A percentile compares a stretch with the other conserved stretches of the same genome.
These are phyloP conservation scores for Thunnus albacares DNA, from an alignment of 2,797 vertebrate species.

Conservation along the genomic window DNA sequence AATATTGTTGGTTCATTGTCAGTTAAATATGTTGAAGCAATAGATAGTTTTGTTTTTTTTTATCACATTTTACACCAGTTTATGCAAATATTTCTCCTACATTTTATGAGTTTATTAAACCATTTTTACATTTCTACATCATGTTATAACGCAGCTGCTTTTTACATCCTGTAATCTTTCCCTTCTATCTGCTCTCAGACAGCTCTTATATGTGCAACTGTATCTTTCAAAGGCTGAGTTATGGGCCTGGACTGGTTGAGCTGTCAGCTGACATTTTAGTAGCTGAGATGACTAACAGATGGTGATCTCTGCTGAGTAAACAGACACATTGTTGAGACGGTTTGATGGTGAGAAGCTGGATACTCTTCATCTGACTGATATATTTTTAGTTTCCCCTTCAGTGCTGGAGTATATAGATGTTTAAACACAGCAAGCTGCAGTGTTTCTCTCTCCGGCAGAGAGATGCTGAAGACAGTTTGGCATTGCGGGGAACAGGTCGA, in stretches of 20 bases:
- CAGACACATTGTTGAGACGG: background rate
- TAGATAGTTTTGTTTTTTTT: no score
- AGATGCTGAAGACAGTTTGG: background rate
- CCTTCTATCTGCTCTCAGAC: background rate
- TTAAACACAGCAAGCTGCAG: background rate
- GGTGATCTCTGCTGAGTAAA: background rate
- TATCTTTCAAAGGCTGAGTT: background rate
- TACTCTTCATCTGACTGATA: background rate
- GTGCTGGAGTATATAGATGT: background rate
- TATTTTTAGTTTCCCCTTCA: background rate
- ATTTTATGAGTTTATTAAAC: background rate
- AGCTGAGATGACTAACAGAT: background rate
- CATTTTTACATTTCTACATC: background rate
- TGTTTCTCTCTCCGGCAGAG: background rate
- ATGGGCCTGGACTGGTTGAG: background rate
- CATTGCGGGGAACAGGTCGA: background rate
- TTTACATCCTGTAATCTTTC: background rate
- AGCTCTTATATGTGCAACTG: background rate
- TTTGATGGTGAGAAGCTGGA: constrained; percentile 9
- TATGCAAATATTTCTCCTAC: background rate
- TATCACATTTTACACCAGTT: background rate
- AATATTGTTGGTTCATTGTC: no score
- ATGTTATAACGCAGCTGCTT: no score
- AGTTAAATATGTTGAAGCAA: no score
- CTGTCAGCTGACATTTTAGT: background rate